phyloP scores from a whole-genome alignment of 2,888 invertebrate genomes.

The Drosophila mimetica region DNA sequence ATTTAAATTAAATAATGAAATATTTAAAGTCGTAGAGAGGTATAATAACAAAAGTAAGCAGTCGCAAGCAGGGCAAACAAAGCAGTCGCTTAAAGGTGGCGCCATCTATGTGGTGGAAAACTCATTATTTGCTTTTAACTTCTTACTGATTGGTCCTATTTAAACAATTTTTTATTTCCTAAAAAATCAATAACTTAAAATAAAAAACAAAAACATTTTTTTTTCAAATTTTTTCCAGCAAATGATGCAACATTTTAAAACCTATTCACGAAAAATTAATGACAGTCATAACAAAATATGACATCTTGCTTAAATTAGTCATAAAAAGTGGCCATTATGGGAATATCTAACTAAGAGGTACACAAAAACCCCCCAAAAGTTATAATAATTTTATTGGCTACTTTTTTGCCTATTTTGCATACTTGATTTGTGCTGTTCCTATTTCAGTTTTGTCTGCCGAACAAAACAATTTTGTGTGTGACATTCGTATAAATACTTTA shows the following conservation, averaged over 20 bases:
- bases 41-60: too few species aligned
- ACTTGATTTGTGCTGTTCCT: slow-evolving; percentile 30
- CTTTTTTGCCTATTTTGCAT: slow-evolving; percentile 42
- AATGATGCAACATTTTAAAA: not conserved
- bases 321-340: not conserved
- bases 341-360: not conserved
- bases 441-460: not conserved
- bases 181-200: too few species aligned
- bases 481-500: slow-evolving; percentile 11
- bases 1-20: not conserved
- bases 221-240: not conserved
- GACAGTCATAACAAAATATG: not conserved
- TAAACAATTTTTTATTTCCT: too few species aligned
- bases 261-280: not conserved
- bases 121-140: too few species aligned
- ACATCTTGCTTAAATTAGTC: not conserved
- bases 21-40: too few species aligned
- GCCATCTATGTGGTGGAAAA: too few species aligned
- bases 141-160: too few species aligned
- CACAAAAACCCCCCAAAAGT: not conserved
- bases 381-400: slow-evolving; percentile 14
- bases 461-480: slow-evolving; percentile 6
- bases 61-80: too few species aligned
- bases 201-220: too few species aligned
- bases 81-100: too few species aligned